Conservation (phyloP, 2,113 vertebrate species). For the Gopherus evgoodei region DNA sequence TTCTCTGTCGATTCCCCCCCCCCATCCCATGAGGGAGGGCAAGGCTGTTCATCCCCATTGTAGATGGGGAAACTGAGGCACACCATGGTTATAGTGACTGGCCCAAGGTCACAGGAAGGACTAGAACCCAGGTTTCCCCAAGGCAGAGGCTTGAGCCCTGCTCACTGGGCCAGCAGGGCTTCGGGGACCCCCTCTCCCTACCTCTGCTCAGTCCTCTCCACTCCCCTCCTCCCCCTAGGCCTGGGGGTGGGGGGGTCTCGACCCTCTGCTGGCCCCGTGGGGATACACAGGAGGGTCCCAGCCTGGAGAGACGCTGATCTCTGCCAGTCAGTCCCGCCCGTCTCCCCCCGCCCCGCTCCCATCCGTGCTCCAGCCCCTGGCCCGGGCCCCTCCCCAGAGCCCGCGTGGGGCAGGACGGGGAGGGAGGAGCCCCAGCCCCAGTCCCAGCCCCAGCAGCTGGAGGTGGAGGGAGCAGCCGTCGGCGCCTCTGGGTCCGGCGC, state of each 20-base stretch:
- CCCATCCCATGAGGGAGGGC: background rate
- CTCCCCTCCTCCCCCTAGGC: background rate
- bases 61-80: background rate
- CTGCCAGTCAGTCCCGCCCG: no score
- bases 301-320: background rate
- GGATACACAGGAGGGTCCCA: background rate
- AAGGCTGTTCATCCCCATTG: background rate
- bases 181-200: no score
- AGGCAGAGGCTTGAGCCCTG: background rate
- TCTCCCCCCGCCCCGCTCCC: no score
- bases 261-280: no score
- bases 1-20: no score
- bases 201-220: background rate
- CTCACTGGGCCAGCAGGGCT: background rate
- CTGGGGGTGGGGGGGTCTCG: no score
- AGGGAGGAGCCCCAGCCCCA: background rate
- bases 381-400: background rate
- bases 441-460: background rate
- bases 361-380: no score
- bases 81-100: background rate
- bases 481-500: background rate
- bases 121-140: background rate
- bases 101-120: background rate
- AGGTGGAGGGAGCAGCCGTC: background rate
- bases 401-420: background rate